Percentiles rank a stretch among this genome's conserved stretches.
phyloP scores from a whole-genome alignment of 2,113 vertebrate species.

The Barbus barbus region DNA sequence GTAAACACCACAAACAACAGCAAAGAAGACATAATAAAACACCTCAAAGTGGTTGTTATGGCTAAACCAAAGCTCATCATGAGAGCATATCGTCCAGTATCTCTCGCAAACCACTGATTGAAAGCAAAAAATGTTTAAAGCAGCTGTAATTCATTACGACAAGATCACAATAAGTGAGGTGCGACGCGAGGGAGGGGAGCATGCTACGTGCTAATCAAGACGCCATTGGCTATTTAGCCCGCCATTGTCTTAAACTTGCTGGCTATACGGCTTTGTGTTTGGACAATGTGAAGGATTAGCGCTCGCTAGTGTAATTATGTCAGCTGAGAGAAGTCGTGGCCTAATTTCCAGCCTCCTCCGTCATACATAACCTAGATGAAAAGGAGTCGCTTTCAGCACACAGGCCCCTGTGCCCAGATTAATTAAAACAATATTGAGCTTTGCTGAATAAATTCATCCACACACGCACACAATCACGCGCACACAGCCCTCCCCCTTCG shows the following conservation, averaged over 20 bases:
- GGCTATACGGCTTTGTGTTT: not conserved
- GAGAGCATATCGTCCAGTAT: no score
- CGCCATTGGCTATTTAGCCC: conserved; percentile 4
- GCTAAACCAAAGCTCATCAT: conserved; percentile 2
- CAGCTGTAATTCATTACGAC: not conserved
- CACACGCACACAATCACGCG: conserved; percentile 14
- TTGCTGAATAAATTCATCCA: conserved; percentile 41
- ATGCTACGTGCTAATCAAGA: conserved; percentile 10
- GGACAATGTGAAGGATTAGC: conserved; percentile 39
- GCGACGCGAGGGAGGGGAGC: not conserved
- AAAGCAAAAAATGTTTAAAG: not conserved
- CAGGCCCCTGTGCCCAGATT: conserved; percentile 45
- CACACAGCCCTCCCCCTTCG: not conserved
- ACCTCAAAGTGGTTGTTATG: not conserved
- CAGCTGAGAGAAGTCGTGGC: conserved; percentile 46
- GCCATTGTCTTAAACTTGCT: conserved; percentile 17
- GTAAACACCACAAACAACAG: not conserved
- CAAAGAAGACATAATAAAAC: not conserved
- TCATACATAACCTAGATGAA: conserved; percentile 39
- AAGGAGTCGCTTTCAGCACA: conserved; percentile 37
- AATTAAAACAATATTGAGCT: conserved; percentile 56
- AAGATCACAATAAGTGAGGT: not conserved
- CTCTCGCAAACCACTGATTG: not conserved
- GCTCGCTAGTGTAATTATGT: conserved; percentile 43
- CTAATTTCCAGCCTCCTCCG: conserved; percentile 18